Conservation (phyloP, 1,140 invertebrate species). For the Epicauta chinensis region DNA sequence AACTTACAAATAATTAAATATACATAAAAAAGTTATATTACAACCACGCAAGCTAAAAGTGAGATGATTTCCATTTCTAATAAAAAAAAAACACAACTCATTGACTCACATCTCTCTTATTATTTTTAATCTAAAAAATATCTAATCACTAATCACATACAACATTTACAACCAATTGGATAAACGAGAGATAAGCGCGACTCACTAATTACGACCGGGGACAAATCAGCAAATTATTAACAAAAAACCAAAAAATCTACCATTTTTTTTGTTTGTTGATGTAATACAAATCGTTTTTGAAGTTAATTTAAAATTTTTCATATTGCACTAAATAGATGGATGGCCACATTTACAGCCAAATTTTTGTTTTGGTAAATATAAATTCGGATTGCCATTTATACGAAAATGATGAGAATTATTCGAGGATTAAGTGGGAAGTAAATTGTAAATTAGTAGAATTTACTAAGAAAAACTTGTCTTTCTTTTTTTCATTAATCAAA, state of each 20-base stretch:
- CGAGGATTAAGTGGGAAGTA: too few species aligned
- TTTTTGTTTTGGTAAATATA: conserved; percentile 1
- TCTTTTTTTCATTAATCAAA: too few species aligned
- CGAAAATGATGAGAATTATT: too few species aligned
- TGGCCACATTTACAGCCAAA: conserved; percentile 12
- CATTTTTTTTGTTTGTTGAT: not conserved
- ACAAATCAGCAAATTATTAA: conserved; percentile 6
- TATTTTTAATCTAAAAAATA: not conserved
- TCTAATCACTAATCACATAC: conserved; percentile 6
- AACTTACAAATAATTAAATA: conserved; percentile 14
- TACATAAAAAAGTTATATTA: conserved; percentile 16
- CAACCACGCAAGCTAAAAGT: conserved; percentile 8
- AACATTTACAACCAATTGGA: conserved; percentile 12
- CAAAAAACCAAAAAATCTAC: not conserved
- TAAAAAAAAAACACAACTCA: conserved; percentile 4
- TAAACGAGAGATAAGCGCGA: not conserved
- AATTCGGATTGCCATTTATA: conserved; percentile 6
- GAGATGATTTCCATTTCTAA: not conserved
- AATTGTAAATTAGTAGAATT: too few species aligned
- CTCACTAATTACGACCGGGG: not conserved
- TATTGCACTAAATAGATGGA: conserved; percentile 13
- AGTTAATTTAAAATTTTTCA: conserved; percentile 1
- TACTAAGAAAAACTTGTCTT: too few species aligned
- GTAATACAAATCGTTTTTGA: too few species aligned
- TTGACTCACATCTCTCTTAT: too few species aligned